These are phyloP conservation scores for Cylloceria caligata DNA, from an alignment of 2,888 invertebrate species.

Conservation along the genomic window DNA sequence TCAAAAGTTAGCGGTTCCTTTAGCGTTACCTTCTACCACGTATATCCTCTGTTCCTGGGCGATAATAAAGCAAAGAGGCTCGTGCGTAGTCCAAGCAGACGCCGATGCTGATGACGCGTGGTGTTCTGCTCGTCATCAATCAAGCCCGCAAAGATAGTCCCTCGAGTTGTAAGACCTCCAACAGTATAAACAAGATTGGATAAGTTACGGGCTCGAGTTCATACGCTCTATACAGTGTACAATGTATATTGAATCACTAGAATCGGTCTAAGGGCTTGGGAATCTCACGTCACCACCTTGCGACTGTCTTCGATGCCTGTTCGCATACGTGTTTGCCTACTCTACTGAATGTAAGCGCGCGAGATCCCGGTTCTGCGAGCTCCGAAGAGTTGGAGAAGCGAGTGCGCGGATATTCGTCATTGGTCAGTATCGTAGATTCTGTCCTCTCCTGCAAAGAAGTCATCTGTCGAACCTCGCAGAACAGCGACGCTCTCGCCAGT, in stretches of 20 bases:
- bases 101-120: conserved; percentile 45
- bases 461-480: not conserved
- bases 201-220: conserved; percentile 41
- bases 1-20: conserved; percentile 63
- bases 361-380: not conserved
- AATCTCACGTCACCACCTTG: conserved; percentile 6
- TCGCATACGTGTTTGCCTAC: conserved; percentile 16
- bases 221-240: not conserved
- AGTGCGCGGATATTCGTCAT: conserved; percentile 32
- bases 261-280: conserved; percentile 8
- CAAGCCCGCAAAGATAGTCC: conserved; percentile 44
- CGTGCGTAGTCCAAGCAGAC: conserved; percentile 17
- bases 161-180: conserved; percentile 32
- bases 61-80: conserved; percentile 29
- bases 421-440: not conserved
- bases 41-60: conserved; percentile 7
- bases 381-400: conserved; percentile 23
- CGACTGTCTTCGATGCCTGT: not conserved
- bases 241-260: conserved; percentile 7
- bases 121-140: conserved; percentile 50
- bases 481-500: conserved; percentile 17
- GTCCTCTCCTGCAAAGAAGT: not conserved
- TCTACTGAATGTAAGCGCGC: not conserved
- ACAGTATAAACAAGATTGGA: conserved; percentile 58
- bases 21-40: not conserved